A percentile compares a stretch with the other conserved stretches of the same genome.
Evolutionary conservation across 2,888 invertebrate genomes (phyloP).

Genomic region (Spodoptera littoralis): DNA sequence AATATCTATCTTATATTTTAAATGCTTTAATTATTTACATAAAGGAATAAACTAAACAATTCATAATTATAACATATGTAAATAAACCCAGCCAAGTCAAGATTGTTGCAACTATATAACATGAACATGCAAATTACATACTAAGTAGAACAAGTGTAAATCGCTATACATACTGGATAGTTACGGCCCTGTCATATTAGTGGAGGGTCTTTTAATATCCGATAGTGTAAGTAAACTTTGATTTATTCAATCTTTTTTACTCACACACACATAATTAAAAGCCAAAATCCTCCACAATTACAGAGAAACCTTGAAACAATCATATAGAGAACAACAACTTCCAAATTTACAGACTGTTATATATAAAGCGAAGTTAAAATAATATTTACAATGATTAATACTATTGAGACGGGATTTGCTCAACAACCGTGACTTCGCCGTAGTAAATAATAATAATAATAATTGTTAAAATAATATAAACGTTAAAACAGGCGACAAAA

Average conservation of each 20-base stretch:
- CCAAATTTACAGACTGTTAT: background rate
- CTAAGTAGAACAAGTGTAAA: background rate
- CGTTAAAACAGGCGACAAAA: slow-evolving; percentile 3
- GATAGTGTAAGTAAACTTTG: no score
- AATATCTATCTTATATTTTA: slow-evolving; percentile 66
- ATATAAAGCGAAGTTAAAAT: slow-evolving; percentile 22
- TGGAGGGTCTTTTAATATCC: no score
- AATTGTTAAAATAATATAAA: slow-evolving; percentile 14
- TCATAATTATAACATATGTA: slow-evolving; percentile 46
- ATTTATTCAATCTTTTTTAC: no score
- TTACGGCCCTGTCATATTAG: no score
- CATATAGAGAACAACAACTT: no score
- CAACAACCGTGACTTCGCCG: slow-evolving; percentile 32
- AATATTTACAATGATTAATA: slow-evolving; percentile 47
- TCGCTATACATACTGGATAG: no score
- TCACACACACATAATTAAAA: no score
- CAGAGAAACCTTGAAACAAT: no score
- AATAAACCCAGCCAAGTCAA: slow-evolving; percentile 31
- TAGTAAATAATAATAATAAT: slow-evolving; percentile 9
- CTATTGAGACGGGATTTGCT: background rate
- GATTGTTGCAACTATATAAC: slow-evolving; percentile 16
- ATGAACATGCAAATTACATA: background rate
- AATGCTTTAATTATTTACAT: slow-evolving; percentile 68
- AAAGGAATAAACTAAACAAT: slow-evolving; percentile 55
- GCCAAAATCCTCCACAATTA: no score